Evolutionary conservation across 1,140 invertebrate species (phyloP), one percentile per base, ranked within the genome.

Genomic region (Papilio glaucus): DNA sequence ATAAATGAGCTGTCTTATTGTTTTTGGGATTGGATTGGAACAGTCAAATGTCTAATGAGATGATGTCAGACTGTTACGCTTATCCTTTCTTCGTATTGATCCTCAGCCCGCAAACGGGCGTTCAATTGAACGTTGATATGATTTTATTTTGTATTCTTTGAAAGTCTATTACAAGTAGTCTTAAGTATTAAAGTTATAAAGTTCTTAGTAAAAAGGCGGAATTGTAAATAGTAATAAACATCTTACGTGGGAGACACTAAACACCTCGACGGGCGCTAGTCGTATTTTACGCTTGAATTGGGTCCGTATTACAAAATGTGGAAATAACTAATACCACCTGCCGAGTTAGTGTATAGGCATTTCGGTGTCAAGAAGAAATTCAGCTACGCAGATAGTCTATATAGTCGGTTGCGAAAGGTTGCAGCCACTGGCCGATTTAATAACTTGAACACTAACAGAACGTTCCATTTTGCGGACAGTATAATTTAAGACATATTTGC

Each of bases 401-500:
- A 75, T 81, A 77, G 80, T 80, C 74, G 77, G 70, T 73, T 76
- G 65, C 77, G 68, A 78, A 73, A 76, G 73, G 77, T 77, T 63
- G 62, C 73, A 73, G 63, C 41, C 18, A 71, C 69, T 72, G 71
- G 69, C 76, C 74, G 71, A 76, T 82, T 81, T 77, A 77, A 65
- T 78, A 78, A 80, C 77, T 75, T 79, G 77, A 84, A 83, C 77
- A 72, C 68, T 73, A 41, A 67, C 61, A 13, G 74, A 61, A 18
- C 69, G 53, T 73, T 77, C 78, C 75, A 81, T 74, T 80, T 84
- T 82, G 77, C 73, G 60, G 70, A 75, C 75, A 79, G 76, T 73
- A 45, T 81, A 78, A 84, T 85, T 88, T 79, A 82, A 75, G 72
- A 68, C 65, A 57, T 39, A 78, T 84, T 86, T 84, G 80, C 84